Base-by-base conservation (phyloP, 1,140 invertebrate species). In the Belonocnema kinseyi region DNA sequence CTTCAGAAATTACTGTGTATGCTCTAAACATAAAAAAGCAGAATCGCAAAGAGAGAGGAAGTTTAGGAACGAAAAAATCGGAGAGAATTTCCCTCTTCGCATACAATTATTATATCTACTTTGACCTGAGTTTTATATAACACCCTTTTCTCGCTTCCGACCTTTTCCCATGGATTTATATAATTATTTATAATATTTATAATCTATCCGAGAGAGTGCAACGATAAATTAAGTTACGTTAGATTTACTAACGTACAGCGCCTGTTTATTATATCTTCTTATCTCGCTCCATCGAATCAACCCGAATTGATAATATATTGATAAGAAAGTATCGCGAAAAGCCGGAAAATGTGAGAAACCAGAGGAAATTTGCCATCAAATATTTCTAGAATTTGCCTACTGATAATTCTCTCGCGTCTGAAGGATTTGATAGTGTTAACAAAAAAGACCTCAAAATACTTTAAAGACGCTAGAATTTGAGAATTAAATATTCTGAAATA, bases 171-270 rank as follows among this genome's bases (percentile, higher is more conserved):
- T 40, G 26, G 61, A 66, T 66, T 10, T 54, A 54, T 46, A 46
- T 46, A 46, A 46, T 46, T 46, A 46, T 46, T 46, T 46, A 46
- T 46, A 46, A 46, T 46, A 46, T 46, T 46, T 66, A 70, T 66
- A 75, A 52, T 70, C 51, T 70, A 70, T 75, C 46, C 58, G 58
- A 75, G 58, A 75, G 66, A 21, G 16, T 50, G 46, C 17, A 66
- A 66, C 14, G 26, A 16, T 40, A 54, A 74, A 53, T 71, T 72
- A 75, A 72, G 75, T 82, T 79, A 81, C 80, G 77, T 82, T 78
- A 73, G 74, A 26, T 77, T 77, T 56, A 72, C 73, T 77, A 83
- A 83, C 80, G 71, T 80, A 77, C 66, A 50, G 50, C 52, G 81
- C 40, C 74, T 74, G 74, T 77, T 71, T 73, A 46, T 54, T 40